Percentiles rank a stretch among this genome's conserved stretches.
phyloP scores from a whole-genome alignment of 1,140 invertebrate species.

The Apocrypta bakeri region DNA sequence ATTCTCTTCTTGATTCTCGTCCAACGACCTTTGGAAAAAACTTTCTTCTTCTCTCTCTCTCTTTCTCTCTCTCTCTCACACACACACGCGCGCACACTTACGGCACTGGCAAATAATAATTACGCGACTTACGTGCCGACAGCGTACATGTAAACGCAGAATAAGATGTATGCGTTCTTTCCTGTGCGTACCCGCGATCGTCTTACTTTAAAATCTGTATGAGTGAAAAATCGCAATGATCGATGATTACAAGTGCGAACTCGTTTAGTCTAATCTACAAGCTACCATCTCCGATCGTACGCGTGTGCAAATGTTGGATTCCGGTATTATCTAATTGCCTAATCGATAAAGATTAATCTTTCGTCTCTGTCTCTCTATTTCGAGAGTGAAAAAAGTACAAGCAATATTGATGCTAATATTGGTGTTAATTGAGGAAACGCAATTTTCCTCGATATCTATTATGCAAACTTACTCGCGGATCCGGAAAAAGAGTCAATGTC shows the following conservation, averaged over 20 bases:
- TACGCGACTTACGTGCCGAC: too few species aligned
- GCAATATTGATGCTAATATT: too few species aligned
- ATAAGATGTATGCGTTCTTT: too few species aligned
- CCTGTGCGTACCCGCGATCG: too few species aligned
- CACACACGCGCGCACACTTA: too few species aligned
- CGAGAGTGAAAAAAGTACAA: neutral
- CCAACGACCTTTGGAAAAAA: neutral
- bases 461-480: neutral
- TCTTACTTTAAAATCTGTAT: too few species aligned
- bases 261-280: neutral
- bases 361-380: neutral
- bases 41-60: neutral
- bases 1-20: neutral
- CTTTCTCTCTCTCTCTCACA: too few species aligned
- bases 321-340: neutral
- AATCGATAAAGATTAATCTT: neutral
- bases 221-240: neutral
- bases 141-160: too few species aligned
- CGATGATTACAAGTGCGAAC: neutral
- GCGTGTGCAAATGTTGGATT: neutral
- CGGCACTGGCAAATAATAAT: too few species aligned
- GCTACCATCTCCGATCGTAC: neutral
- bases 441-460: neutral
- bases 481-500: conserved; percentile 1
- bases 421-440: conserved; percentile 4